Evolutionary conservation across 2,113 vertebrate species (phyloP).

Genomic region (Trochalopteron elliotii): DNA sequence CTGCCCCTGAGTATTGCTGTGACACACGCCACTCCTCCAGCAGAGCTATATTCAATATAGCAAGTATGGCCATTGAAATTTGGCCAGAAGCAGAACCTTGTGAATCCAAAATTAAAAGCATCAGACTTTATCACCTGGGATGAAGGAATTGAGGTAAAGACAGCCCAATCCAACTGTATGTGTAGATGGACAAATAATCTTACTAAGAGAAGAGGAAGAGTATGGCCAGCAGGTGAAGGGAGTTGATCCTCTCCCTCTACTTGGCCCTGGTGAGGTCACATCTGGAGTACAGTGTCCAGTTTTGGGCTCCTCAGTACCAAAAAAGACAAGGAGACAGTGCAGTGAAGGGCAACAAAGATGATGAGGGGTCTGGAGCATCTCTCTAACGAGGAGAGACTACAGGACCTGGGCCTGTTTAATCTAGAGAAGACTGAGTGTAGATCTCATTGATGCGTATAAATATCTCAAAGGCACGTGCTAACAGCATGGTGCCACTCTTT

Average conservation of each 20-base stretch:
- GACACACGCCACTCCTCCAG: not conserved
- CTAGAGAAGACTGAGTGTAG: not conserved
- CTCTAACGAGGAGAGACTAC: not conserved
- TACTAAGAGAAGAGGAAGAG: not conserved
- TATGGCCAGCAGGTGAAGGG: not conserved
- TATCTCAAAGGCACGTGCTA: not conserved
- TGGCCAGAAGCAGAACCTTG: not conserved
- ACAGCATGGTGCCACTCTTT: not conserved
- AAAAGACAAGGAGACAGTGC: not conserved
- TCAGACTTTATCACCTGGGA: not conserved
- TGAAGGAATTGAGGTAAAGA: not conserved
- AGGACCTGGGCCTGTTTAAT: not conserved
- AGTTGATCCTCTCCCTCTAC: not conserved
- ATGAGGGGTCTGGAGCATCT: not conserved
- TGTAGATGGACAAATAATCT: rapidly evolving
- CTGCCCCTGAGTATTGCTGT: rapidly evolving
- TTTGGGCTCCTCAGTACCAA: not conserved
- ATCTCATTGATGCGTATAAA: not conserved
- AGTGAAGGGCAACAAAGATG: not conserved
- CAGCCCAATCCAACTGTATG: rapidly evolving
- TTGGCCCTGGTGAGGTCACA: not conserved
- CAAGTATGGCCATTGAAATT: rapidly evolving
- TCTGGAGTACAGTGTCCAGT: not conserved
- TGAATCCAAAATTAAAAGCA: not conserved
- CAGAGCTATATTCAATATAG: rapidly evolving